Conservation (phyloP, 2,888 invertebrate genomes). For the Alloplasta piceator region DNA sequence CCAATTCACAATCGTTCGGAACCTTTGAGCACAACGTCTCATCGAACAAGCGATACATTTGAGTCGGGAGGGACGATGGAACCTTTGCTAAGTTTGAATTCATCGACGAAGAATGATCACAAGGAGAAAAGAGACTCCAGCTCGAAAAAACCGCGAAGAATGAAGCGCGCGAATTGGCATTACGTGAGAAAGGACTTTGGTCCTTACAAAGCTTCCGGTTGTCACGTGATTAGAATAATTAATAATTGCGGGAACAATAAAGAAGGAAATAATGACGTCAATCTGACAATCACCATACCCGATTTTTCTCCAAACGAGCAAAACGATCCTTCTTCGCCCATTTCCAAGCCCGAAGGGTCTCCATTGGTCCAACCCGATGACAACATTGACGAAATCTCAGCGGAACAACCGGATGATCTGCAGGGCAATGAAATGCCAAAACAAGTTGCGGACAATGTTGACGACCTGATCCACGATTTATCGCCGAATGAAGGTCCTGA, state of each 20-base stretch:
- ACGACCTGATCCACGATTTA: not conserved
- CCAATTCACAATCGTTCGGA: no score
- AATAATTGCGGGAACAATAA: not conserved
- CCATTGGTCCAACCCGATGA: not conserved
- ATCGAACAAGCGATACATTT: no score
- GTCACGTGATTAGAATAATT: slow-evolving; percentile 25
- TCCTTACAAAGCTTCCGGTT: not conserved
- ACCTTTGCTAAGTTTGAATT: no score
- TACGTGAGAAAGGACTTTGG: not conserved
- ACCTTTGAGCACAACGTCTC: no score
- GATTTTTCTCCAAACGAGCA: not conserved
- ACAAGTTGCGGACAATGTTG: not conserved
- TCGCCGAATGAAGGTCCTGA: not conserved
- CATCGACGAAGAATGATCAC: not conserved
- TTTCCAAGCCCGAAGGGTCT: not conserved
- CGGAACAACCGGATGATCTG: not conserved
- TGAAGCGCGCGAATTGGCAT: not conserved
- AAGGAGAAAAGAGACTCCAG: not conserved
- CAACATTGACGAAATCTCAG: not conserved
- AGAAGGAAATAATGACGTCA: not conserved
- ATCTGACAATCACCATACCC: not conserved
- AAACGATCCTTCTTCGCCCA: not conserved
- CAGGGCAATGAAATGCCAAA: not conserved
- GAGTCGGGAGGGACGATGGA: not conserved
- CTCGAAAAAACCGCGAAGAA: not conserved